A percentile compares a stretch with the other conserved stretches of the same genome.
These are phyloP conservation scores for Aporrectodea caliginosa DNA, from an alignment of 1,140 invertebrate species.

Conservation along the genomic window DNA sequence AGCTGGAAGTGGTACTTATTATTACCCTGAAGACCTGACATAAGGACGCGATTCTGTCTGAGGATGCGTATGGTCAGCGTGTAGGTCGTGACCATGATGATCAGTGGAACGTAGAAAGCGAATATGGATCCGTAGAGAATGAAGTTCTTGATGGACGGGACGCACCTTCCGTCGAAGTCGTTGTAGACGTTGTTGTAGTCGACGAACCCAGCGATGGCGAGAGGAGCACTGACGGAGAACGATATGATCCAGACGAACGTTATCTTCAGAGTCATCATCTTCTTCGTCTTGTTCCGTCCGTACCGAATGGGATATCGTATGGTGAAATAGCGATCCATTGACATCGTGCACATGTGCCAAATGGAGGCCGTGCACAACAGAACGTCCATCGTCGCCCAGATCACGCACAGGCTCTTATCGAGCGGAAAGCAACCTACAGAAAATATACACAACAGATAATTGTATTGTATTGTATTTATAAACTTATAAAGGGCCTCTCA, in stretches of 20 bases:
- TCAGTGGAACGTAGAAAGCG: constrained; percentile 91
- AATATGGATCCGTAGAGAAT: constrained; percentile 65
- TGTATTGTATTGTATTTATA: too few relatives aligned
- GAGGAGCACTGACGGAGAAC: constrained; percentile 79
- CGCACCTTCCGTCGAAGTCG: constrained; percentile 63
- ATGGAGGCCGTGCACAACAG: constrained; percentile 88
- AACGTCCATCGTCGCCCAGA: constrained; percentile 92
- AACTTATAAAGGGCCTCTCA: too few relatives aligned
- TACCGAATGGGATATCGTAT: constrained; percentile 81
- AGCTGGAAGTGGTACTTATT: too few relatives aligned
- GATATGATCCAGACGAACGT: constrained; percentile 85
- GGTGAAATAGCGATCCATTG: constrained; percentile 71
- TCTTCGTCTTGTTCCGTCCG: constrained; percentile 80
- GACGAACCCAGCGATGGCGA: constrained; percentile 76
- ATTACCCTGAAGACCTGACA: constrained; percentile 28
- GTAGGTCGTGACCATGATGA: constrained; percentile 91
- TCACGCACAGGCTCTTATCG: constrained; percentile 79
- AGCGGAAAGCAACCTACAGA: constrained; percentile 85
- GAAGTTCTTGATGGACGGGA: constrained; percentile 50
- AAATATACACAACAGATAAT: too few relatives aligned
- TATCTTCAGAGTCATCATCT: constrained; percentile 80
- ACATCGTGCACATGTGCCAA: constrained; percentile 96
- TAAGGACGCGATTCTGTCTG: constrained; percentile 45
- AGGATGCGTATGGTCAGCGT: constrained; percentile 73
- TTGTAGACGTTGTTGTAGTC: constrained; percentile 55